A percentile compares a stretch with the other conserved stretches of the same genome.
Evolutionary conservation across 2,888 invertebrate species (phyloP).

Genomic region (Callinectes sapidus): DNA sequence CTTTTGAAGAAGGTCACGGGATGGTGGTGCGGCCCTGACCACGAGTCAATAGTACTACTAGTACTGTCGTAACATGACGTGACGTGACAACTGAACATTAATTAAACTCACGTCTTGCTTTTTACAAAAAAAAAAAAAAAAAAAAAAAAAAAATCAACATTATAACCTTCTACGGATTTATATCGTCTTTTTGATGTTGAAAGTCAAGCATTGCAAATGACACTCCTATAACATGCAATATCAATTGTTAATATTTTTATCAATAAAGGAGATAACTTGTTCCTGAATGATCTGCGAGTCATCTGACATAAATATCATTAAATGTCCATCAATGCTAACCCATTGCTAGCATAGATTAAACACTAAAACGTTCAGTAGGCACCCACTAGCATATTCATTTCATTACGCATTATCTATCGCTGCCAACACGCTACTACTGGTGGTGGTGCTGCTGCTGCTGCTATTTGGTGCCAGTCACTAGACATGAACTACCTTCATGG

Average conservation of each 20-base stretch:
- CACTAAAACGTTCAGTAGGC: not conserved
- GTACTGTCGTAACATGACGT: not conserved
- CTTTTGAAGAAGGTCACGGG: not conserved
- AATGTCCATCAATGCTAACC: not conserved
- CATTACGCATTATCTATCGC: not conserved
- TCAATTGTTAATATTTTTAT: not conserved
- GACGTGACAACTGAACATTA: not conserved
- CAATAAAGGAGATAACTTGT: too few relatives aligned
- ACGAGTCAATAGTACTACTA: not conserved
- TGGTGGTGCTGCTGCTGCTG: slow-evolving; percentile 2
- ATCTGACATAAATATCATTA: not conserved
- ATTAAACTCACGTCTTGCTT: not conserved
- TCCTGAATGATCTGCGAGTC: not conserved
- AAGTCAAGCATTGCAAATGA: not conserved
- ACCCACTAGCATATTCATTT: too few relatives aligned
- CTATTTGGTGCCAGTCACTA: not conserved
- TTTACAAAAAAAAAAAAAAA: not conserved
- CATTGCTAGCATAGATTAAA: not conserved
- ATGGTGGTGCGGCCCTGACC: not conserved
- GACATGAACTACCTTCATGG: not conserved
- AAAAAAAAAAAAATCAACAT: not conserved
- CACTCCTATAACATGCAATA: not conserved
- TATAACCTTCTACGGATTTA: not conserved
- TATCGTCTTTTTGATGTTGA: not conserved
- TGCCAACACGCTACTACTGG: not conserved